These are phyloP conservation scores for Malaclemys terrapin DNA, from an alignment of 2,113 vertebrate genomes.

Conservation along the genomic window DNA sequence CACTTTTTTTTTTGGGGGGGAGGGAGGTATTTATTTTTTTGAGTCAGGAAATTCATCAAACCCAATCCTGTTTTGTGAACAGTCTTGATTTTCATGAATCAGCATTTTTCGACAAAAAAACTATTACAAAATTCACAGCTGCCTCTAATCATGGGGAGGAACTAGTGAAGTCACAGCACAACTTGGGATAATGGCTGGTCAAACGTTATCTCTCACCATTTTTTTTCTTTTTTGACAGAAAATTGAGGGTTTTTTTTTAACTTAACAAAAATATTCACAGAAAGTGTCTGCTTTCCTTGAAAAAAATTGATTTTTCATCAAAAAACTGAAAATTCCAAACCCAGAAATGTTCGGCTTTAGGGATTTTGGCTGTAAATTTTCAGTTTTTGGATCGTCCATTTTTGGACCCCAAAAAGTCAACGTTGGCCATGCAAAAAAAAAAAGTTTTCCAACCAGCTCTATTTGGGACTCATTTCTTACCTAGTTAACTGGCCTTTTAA, in stretches of 20 bases:
- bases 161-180: not conserved
- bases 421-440: not conserved
- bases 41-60: not conserved
- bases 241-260: not conserved
- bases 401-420: not conserved
- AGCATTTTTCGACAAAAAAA: not conserved
- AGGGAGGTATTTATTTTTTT: not conserved
- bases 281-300: not conserved
- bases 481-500: not conserved
- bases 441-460: not conserved
- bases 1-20: too few relatives aligned
- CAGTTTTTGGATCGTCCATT: not conserved
- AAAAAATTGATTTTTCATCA: not conserved
- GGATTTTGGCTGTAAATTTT: not conserved
- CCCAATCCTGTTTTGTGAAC: not conserved
- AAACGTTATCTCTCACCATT: not conserved
- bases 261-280: not conserved
- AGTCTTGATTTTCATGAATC: not conserved
- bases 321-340: not conserved
- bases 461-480: accelerated
- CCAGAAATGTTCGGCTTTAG: not conserved
- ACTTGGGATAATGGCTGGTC: not conserved
- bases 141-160: not conserved
- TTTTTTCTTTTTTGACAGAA: not conserved
- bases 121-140: not conserved